Base-by-base conservation (phyloP, 2,797 vertebrate species). In the Aselliscus stoliczkanus region DNA sequence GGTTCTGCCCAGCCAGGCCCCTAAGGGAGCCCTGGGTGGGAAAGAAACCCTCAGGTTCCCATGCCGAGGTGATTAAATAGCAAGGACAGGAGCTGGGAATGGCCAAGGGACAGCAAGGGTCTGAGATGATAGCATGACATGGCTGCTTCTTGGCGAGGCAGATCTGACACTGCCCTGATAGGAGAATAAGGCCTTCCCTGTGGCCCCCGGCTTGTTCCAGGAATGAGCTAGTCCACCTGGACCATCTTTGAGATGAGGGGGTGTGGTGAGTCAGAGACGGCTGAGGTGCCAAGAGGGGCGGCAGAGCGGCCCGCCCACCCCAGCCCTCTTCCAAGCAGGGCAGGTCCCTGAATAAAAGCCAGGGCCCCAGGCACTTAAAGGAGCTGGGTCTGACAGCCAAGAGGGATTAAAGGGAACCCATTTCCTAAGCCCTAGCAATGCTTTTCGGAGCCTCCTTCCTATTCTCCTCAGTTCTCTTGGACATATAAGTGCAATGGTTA, bases 401-500 rank as follows among this genome's bases (percentile, higher is more conserved):
- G 25, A 4, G 11, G 20, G 44, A 4, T 12, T 1, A 23, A 11
- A 5, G 27, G 70, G 70, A 25, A 12, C 4, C n/a, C 21, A 2
- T 52, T 23, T n/a, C 52, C 50, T 21, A 10, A 2, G 18, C 42
- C 42, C 6, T 9, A 50, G 47, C 47, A 50, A 37, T 5, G 39
- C 13, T 23, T 20, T 73, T 4, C 21, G 2, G 83, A 18, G 1
- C 18, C 15, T 8, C 29, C 18, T 18, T 25, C 73, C 37, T 54
- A 37, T 27, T 23, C 31, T 47, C 56, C 39, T 58, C 5, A 7
- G 76, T 2, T n/a, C 44, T 29, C 69, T 14, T 0, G 0, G 7
- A n/a, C 0, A 0, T 29, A 10, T n/a, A 12, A 7, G 0, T 7
- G 29, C 5, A 2, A 11, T 1, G 4, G 5, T 58, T 1, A 3